Evolutionary conservation across 2,113 vertebrate genomes (phyloP), one percentile per base, ranked within the genome.

Genomic region (Sprattus sprattus): DNA sequence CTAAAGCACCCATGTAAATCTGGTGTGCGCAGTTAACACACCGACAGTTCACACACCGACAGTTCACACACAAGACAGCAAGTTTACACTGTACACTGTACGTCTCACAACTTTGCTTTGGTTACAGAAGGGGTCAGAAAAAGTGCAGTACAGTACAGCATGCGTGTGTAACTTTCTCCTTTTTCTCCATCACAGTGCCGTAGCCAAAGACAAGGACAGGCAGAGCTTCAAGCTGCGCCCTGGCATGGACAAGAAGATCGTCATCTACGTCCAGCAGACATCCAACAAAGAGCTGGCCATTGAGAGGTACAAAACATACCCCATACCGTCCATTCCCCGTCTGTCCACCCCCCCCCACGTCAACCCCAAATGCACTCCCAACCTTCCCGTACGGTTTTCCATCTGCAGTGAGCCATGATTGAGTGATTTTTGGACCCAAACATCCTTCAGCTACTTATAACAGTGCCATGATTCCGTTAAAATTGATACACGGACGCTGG

Each of bases 211-310:
- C 94, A 99, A 99, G 90, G 98, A 99, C 92, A 96, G 96, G 86
- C 98, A 99, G 86, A 99, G 97, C 94, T 99, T 99, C 94, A 99
- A 99, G 90, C 95, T 99, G 16, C 97, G 98, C 57, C 97, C 98
- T 45, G 98, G 98, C 75, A 96, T 98, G 91, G 98, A 98, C 94
- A 99, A 99, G 94, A 99, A 99, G 93, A 98, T 99, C 82, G 97
- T 99, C 86, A 98, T 99, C 87, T 99, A 97, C 20, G 96, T 99
- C 46, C 98, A 99, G 82, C 98, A 99, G 93, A 98, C 97, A 6
- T 99, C 97, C 47, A 99, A 99, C 90, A 99, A 99, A 91, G 98
- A 99, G 80, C 96, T 99, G 92, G 97, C 97, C 81, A 98, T 99
- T 87, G 98, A 99, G 94, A 98, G 98, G 98, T 99, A 97, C n/a